phyloP scores from a whole-genome alignment of 2,113 vertebrate genomes.

The Oreochromis aureus region DNA sequence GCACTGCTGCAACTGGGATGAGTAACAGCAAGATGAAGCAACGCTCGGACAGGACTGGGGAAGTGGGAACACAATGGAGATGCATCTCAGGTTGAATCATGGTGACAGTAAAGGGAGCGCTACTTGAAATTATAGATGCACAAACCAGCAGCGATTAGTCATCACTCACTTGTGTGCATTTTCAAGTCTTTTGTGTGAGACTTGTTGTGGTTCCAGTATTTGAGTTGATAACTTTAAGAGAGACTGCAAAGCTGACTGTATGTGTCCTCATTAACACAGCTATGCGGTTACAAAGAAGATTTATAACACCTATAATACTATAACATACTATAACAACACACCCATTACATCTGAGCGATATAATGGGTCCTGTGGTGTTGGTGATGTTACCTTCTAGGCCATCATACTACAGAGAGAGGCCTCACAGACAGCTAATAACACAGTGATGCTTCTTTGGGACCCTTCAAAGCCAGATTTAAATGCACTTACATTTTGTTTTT shows the following conservation, averaged over 20 bases:
- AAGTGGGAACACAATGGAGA: conserved; percentile 32
- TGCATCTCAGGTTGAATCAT: background rate
- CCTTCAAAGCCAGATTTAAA: background rate
- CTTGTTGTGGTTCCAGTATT: background rate
- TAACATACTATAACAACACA: background rate
- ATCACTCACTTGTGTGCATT: background rate
- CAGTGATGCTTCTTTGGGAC: background rate
- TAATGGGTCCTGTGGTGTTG: background rate
- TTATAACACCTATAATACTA: background rate
- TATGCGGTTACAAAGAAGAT: background rate
- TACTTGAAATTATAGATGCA: background rate
- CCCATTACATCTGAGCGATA: background rate
- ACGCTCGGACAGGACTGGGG: conserved; percentile 37
- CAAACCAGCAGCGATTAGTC: background rate
- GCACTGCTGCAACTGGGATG: conserved; percentile 41
- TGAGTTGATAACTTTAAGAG: background rate
- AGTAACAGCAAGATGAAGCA: conserved; percentile 67
- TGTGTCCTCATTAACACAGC: background rate
- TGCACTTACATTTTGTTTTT: background rate
- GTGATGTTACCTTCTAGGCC: background rate
- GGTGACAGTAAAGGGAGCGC: background rate
- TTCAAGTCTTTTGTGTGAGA: background rate
- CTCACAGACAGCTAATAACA: background rate
- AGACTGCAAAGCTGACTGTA: background rate
- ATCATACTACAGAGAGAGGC: background rate